Base-by-base conservation (phyloP, 2,888 invertebrate species). In the Oscheius myriophilus region DNA sequence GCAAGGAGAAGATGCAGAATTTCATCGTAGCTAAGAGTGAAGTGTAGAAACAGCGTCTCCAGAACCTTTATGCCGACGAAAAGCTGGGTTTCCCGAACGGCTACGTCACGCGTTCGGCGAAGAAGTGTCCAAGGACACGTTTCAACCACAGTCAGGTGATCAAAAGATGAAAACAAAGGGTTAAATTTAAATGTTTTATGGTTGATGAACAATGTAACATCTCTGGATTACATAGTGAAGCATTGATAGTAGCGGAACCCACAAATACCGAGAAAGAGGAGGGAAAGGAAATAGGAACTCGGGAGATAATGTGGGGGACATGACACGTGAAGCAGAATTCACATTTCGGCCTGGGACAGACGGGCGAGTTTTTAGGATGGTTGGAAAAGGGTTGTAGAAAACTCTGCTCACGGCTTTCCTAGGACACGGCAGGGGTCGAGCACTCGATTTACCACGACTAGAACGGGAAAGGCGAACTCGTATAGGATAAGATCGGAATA, bases 241-340 rank as follows among this genome's bases (percentile, higher is more conserved):
- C 61, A 42, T 58, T 61, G 49, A 61, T 61, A 61, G 61, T 45
- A 18, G 61, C 61, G 26, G n/a, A 61, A 49, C 23, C 61, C 57
- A 46, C 46, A 49, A n/a, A 25, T 43, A 46, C 25, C 33, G 11
- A 23, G 23, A 49, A 26, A 39, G 46, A 21, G 49, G n/a, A 26
- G 46, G n/a, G 18, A 26, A 26, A 49, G 33, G 49, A 25, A 61
- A 39, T 45, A 33, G 14, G 25, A 14, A 49, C 49, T 46, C 49
- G 49, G 49, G 46, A 46, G 26, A 42, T 49, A 23, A 33, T 33
- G 25, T 25, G 57, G 33, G 57, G 33, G 33, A 33, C 33, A 61
- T 61, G 61, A 61, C 61, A 61, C 61, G 61, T 61, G 26, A 57
- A 61, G 61, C 61, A 61, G 49, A 61, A 49, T 46, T 61, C 61